Base-by-base conservation (phyloP, 2,797 vertebrate genomes). In the Jordanella pulchra region DNA sequence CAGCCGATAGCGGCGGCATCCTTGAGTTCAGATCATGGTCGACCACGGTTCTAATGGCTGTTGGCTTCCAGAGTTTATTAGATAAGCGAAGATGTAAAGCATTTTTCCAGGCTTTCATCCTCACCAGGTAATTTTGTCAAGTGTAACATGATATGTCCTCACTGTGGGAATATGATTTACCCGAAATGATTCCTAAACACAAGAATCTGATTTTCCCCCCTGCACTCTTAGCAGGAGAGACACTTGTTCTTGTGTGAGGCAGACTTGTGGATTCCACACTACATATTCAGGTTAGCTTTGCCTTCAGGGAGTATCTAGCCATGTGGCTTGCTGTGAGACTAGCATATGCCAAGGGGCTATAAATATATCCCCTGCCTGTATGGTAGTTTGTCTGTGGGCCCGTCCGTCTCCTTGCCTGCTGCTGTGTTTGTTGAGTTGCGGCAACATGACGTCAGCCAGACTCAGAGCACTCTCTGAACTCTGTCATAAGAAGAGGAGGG, bases 21-120 rank as follows among this genome's bases (percentile, higher is more conserved):
- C 78, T 63, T 77, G 85, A 81, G 83, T 78, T 80, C 87, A 90
- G 89, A 91, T 90, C 86, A 83, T 87, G 80, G 83, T 89, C 82
- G 79, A 82, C 84, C 87, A 87, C 81, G 83, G 82, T 69, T 69
- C 73, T 82, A 79, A 82, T 75, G 86, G 87, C 86, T 81, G 84
- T 86, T 87, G 87, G 89, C 89, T 93, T 86, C 86, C 85, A 89
- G 89, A 91, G 90, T 90, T 92, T 93, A 93, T 93, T 93, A 92
- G 91, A 91, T 88, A 90, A 90, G 89, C 89, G 93, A 93, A 92
- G 86, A 89, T 91, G 89, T 91, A 89, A 81, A 88, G 86, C 89
- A 72, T 86, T 89, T 83, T 88, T 84, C 65, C 84, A 84, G 89
- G 85, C 76, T 77, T 75, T 85, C 84, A 79, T 87, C 82, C 86